phyloP scores from a whole-genome alignment of 1,140 invertebrate species.

The Lutraria rhynchaena region DNA sequence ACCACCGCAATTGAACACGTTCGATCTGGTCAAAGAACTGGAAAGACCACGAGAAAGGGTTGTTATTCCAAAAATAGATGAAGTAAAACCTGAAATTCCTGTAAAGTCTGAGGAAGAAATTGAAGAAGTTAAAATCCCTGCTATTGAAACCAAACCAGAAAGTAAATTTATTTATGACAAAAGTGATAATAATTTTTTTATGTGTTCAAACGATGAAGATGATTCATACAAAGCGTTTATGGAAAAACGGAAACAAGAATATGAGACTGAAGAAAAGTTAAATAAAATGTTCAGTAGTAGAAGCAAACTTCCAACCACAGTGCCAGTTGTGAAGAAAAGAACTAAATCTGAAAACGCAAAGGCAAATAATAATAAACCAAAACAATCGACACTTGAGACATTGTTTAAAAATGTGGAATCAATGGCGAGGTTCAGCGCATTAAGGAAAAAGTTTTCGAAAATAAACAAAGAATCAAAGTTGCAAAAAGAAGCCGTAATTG shows the following conservation, averaged over 20 bases:
- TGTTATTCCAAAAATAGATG: too few relatives aligned
- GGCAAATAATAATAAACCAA: neutral
- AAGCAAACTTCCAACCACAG: neutral
- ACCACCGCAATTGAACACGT: too few relatives aligned
- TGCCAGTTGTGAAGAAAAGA: neutral
- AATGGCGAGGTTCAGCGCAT: constrained; percentile 8
- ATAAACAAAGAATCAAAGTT: neutral
- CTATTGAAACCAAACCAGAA: neutral
- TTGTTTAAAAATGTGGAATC: constrained; percentile 7
- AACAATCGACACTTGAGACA: neutral
- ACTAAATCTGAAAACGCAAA: neutral
- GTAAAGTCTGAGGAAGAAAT: neutral
- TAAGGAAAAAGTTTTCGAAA: neutral
- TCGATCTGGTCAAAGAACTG: neutral
- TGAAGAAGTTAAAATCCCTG: neutral
- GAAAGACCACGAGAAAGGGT: neutral
- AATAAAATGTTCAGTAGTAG: neutral
- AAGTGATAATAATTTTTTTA: constrained; percentile 15
- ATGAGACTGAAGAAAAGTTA: neutral
- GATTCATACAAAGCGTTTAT: constrained; percentile 10
- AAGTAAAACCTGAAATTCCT: neutral
- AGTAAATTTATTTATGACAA: neutral
- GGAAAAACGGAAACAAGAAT: constrained; percentile 14
- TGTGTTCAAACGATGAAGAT: constrained; percentile 27
- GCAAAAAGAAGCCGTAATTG: constrained; percentile 1